Conservation (phyloP, 2,113 vertebrate genomes). For the Coracopsis vasa region DNA sequence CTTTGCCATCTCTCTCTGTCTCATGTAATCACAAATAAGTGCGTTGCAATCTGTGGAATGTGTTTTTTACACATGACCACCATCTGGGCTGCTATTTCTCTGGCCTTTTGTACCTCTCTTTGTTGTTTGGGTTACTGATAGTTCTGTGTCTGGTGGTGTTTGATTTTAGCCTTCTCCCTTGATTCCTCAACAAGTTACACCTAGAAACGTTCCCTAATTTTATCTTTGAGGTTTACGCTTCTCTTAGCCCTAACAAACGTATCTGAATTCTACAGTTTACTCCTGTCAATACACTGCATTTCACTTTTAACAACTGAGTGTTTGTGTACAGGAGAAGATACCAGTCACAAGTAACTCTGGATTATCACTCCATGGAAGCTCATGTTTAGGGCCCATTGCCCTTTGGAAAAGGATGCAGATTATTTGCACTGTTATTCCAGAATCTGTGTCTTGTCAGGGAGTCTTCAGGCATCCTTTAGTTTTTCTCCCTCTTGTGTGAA, state of each 20-base stretch:
- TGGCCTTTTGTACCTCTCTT: slow-evolving; percentile 53
- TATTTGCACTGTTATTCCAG: background rate
- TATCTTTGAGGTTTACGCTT: slow-evolving; percentile 21
- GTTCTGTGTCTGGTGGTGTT: slow-evolving; percentile 49
- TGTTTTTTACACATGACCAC: slow-evolving; percentile 63
- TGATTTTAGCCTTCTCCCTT: slow-evolving; percentile 39
- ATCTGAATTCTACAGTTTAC: slow-evolving; percentile 6
- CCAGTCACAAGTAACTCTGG: background rate
- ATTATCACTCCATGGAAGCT: background rate
- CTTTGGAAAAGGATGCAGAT: slow-evolving; percentile 12
- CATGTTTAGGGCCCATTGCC: background rate
- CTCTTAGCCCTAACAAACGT: background rate
- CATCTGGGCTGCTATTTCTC: slow-evolving; percentile 59
- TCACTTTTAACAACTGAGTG: background rate
- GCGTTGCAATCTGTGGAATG: slow-evolving; percentile 55
- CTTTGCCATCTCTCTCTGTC: slow-evolving; percentile 26
- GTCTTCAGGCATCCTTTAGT: background rate
- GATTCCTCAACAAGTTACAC: slow-evolving; percentile 13
- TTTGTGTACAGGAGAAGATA: slow-evolving; percentile 40
- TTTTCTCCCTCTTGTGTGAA: background rate
- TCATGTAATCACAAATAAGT: slow-evolving; percentile 50
- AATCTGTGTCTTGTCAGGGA: background rate
- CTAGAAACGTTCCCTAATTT: slow-evolving; percentile 31
- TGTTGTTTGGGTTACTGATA: slow-evolving; percentile 57
- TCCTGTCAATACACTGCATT: background rate